A percentile compares a stretch with the other conserved stretches of the same genome.
Conservation (phyloP, 53 echinoderm and acorn worm species). For the Luidia sarsii region DNA sequence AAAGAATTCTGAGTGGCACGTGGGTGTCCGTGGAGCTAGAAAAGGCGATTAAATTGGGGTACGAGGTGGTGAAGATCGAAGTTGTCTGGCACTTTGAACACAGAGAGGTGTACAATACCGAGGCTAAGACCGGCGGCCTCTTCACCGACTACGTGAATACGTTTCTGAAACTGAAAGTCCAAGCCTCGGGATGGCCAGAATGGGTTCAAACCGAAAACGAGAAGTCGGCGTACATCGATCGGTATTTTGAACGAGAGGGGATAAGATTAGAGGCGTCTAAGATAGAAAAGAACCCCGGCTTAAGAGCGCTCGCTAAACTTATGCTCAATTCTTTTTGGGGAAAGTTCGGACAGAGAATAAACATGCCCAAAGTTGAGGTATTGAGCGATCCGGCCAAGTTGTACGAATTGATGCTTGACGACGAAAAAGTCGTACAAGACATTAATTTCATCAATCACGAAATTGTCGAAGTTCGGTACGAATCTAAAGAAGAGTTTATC, state of each 20-base stretch:
- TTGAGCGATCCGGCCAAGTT: slow-evolving; percentile 11
- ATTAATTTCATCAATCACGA: slow-evolving; percentile 49
- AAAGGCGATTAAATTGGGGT: slow-evolving; percentile 63
- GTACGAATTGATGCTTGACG: slow-evolving; percentile 18
- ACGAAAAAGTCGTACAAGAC: slow-evolving; percentile 20
- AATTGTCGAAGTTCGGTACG: slow-evolving; percentile 27
- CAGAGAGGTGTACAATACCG: slow-evolving; percentile 19
- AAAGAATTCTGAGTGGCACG: slow-evolving; percentile 47
- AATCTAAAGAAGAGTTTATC: slow-evolving; percentile 23
- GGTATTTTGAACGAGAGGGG: slow-evolving; percentile 56
- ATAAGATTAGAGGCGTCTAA: no score
- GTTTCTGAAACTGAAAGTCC: slow-evolving; percentile 66
- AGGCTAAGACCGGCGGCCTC: slow-evolving; percentile 30
- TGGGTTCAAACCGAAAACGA: no score
- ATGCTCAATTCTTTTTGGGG: slow-evolving; percentile 80
- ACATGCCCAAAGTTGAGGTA: neutral
- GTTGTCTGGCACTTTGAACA: slow-evolving; percentile 76
- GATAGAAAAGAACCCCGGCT: slow-evolving; percentile 66
- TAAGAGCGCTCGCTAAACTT: slow-evolving; percentile 64
- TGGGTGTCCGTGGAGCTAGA: slow-evolving; percentile 68
- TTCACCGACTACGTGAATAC: slow-evolving; percentile 6
- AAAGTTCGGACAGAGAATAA: slow-evolving; percentile 39
- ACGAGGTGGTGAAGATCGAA: slow-evolving; percentile 48
- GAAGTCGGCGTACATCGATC: slow-evolving; percentile 27
- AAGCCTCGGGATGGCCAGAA: slow-evolving; percentile 66